Evolutionary conservation across 2,888 invertebrate species (phyloP).

Genomic region (Linnaemya vulpina): DNA sequence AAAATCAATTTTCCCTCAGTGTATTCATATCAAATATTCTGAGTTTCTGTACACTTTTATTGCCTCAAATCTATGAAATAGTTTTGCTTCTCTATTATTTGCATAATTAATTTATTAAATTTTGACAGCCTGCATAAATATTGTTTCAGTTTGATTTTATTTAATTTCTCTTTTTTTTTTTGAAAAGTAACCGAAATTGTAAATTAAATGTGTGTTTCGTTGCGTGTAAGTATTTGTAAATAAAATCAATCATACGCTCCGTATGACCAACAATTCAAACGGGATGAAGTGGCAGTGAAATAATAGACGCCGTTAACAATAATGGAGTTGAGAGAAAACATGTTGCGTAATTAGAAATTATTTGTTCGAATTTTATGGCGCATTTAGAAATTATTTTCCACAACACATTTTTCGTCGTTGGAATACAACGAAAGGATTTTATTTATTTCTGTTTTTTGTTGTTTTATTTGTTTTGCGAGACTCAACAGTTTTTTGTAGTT

Average conservation of each 20-base stretch:
- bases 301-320: too few relatives aligned
- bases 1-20: background rate
- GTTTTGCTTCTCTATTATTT: conserved; percentile 38
- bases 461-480: too few relatives aligned
- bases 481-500: too few relatives aligned
- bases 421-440: too few relatives aligned
- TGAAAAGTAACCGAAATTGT: background rate
- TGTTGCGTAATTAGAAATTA: too few relatives aligned
- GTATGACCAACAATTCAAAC: background rate
- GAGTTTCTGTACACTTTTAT: background rate
- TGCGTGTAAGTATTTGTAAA: background rate
- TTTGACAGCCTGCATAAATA: conserved; percentile 32
- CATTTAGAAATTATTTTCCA: background rate
- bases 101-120: conserved; percentile 56
- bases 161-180: conserved; percentile 1
- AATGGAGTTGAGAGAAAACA: too few relatives aligned
- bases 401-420: background rate
- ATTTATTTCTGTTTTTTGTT: too few relatives aligned
- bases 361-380: background rate
- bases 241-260: conserved; percentile 41
- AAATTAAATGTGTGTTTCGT: conserved; percentile 17
- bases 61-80: conserved; percentile 40
- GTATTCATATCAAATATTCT: background rate
- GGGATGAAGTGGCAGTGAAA: background rate
- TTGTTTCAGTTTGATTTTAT: background rate